These are phyloP conservation scores for Aspiorhynchus laticeps DNA, from an alignment of 2,113 vertebrate genomes.

Conservation along the genomic window DNA sequence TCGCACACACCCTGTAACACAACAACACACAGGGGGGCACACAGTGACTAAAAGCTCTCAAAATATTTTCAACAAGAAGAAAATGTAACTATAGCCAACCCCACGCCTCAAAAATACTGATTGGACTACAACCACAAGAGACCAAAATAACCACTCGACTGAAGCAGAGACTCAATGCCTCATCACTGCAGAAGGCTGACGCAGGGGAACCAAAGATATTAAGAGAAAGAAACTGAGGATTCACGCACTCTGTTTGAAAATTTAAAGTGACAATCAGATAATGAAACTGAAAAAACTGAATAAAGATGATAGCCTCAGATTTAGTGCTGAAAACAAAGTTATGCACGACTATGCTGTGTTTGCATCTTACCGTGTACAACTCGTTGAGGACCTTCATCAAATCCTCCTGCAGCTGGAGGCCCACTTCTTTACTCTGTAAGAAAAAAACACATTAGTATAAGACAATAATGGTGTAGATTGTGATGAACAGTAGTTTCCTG, in stretches of 20 bases:
- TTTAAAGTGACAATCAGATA: background rate
- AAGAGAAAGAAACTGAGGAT: background rate
- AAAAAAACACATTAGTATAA: conserved; percentile 45
- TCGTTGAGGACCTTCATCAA: conserved; percentile 97
- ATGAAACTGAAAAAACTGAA: conserved; percentile 1
- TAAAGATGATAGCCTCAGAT: background rate
- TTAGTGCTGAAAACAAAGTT: background rate
- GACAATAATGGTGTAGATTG: background rate
- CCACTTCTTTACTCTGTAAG: conserved; percentile 94
- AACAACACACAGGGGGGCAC: background rate
- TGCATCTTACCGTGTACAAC: conserved; percentile 89
- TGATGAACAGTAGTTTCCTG: conserved; percentile 20
- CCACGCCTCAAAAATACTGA: conserved; percentile 25
- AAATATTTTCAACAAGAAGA: background rate
- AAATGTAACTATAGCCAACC: background rate
- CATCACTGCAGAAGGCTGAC: background rate
- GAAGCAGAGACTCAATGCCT: background rate
- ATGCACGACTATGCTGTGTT: background rate
- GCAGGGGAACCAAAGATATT: background rate
- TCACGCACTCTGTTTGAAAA: conserved; percentile 29
- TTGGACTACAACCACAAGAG: conserved; percentile 28
- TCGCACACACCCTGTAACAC: background rate
- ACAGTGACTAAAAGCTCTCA: conserved; percentile 5
- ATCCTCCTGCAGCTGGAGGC: conserved; percentile 94
- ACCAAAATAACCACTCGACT: conserved; percentile 23